phyloP scores from a whole-genome alignment of 92 coral and sea anemone species.

The Epizoanthus scotinus region DNA sequence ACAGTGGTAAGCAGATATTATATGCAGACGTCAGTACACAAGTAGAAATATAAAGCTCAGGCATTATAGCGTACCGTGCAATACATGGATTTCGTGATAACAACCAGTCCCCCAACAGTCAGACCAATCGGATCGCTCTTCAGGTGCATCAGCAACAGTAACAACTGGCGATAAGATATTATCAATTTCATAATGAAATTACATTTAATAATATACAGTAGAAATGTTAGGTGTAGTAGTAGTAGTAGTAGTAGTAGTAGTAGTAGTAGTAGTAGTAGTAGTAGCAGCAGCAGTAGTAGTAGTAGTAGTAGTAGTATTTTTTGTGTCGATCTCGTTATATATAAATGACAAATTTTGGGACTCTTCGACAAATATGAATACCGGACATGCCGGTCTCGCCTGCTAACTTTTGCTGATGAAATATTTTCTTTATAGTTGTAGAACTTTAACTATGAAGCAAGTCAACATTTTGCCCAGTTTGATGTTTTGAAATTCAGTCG shows the following conservation, averaged over 20 bases:
- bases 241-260: constrained; percentile 5
- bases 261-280: background rate
- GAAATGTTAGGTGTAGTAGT: background rate
- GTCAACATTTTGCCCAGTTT: no score
- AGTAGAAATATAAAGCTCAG: background rate
- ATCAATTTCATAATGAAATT: background rate
- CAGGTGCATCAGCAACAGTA: constrained; percentile 2
- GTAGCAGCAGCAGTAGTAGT: background rate
- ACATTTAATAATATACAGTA: background rate
- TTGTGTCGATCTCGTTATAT: no score
- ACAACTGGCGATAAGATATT: background rate
- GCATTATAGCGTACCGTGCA: constrained; percentile 4
- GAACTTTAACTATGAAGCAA: no score
- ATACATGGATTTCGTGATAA: constrained; percentile 32
- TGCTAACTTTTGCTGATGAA: no score
- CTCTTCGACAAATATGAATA: no score
- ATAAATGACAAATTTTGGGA: no score
- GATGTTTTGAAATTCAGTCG: no score
- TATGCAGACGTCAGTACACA: no score
- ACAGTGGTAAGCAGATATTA: no score
- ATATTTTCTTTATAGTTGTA: no score
- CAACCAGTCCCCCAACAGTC: constrained; percentile 25
- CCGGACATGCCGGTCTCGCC: no score
- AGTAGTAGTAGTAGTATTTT: background rate
- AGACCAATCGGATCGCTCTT: constrained; percentile 25